Evolutionary conservation across 2,113 vertebrate species (phyloP).

Genomic region (Saguinus imperator): DNA sequence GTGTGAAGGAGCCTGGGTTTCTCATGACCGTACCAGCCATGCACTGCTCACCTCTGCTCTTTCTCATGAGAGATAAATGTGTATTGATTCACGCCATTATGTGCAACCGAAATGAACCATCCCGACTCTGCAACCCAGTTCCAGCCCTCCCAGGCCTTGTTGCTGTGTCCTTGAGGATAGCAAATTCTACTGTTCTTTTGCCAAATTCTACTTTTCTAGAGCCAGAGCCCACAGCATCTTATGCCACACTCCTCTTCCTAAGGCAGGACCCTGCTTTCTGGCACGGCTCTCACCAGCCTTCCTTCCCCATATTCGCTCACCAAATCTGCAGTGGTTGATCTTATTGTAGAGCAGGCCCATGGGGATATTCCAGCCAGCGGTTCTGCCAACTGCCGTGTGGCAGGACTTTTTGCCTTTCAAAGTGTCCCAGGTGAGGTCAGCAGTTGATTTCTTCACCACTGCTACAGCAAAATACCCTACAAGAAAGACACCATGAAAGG

Average conservation of each 20-base stretch:
- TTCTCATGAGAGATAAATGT: background rate
- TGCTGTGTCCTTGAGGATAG: background rate
- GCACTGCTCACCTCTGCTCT: background rate
- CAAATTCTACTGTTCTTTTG: background rate
- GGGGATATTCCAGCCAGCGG: slow-evolving; percentile 94
- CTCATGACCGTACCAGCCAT: background rate
- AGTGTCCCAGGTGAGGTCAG: slow-evolving; percentile 83
- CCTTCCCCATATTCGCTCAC: slow-evolving; percentile 81
- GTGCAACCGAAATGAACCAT: background rate
- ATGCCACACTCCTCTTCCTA: background rate
- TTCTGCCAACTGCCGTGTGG: slow-evolving; percentile 90
- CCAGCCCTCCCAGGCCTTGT: background rate
- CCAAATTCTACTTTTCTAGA: background rate
- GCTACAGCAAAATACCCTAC: slow-evolving; percentile 89
- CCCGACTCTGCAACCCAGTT: background rate
- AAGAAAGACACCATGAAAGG: slow-evolving; percentile 33
- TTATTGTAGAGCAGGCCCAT: slow-evolving; percentile 86
- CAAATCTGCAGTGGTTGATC: slow-evolving; percentile 85
- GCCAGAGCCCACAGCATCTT: background rate
- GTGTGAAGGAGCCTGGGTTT: background rate
- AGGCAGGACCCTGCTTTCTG: background rate
- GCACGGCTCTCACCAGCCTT: background rate
- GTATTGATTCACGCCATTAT: background rate
- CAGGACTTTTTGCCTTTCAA: slow-evolving; percentile 90
- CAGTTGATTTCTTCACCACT: slow-evolving; percentile 84